Percentiles rank a stretch among this genome's conserved stretches.
Evolutionary conservation across 1,140 invertebrate species (phyloP).

Genomic region (Sinonovacula constricta): DNA sequence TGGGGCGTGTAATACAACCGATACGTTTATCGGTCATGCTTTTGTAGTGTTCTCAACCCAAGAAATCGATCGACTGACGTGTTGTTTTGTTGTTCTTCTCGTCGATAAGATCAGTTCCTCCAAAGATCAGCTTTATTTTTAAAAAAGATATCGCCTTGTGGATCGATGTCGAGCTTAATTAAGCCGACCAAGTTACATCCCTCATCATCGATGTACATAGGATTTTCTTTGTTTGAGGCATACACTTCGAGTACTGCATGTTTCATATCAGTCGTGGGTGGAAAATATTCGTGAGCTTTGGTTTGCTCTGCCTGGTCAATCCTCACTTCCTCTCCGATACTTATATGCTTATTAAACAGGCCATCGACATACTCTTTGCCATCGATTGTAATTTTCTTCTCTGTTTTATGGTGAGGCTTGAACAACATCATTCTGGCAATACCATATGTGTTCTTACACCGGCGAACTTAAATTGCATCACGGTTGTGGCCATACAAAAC

Average conservation of each 20-base stretch:
- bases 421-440: slow-evolving; percentile 22
- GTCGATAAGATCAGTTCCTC: slow-evolving; percentile 41
- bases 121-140: slow-evolving; percentile 22
- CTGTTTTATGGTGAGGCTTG: not conserved
- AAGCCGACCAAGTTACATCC: slow-evolving; percentile 10
- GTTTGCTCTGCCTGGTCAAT: not conserved
- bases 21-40: no score
- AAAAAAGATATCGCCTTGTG: not conserved
- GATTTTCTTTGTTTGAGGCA: slow-evolving; percentile 1
- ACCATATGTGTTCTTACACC: slow-evolving; percentile 26
- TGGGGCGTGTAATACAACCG: no score
- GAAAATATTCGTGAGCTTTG: slow-evolving; percentile 11
- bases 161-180: not conserved
- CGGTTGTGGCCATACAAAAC: slow-evolving; percentile 23
- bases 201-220: not conserved
- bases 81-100: not conserved
- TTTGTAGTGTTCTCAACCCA: no score
- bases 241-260: slow-evolving; percentile 28
- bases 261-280: not conserved
- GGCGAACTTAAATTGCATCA: not conserved
- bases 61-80: slow-evolving; percentile 2
- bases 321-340: slow-evolving; percentile 16
- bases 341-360: slow-evolving; percentile 31
- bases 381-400: slow-evolving; percentile 14
- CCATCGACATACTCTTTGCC: slow-evolving; percentile 19